These are phyloP conservation scores for Pseudomyrmex gracilis DNA, from an alignment of 1,140 invertebrate species.

Conservation along the genomic window DNA sequence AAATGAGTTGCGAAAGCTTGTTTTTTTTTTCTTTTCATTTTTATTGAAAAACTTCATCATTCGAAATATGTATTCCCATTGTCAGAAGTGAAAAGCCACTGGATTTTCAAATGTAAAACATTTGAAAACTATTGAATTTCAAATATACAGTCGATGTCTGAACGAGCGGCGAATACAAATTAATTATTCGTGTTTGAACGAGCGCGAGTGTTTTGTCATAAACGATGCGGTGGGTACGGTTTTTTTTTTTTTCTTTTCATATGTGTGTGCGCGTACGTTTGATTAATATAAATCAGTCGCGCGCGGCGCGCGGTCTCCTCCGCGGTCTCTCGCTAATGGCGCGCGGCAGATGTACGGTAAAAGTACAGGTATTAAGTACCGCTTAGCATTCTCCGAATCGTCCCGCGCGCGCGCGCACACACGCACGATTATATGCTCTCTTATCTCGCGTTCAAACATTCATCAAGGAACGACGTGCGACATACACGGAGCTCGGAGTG, in stretches of 20 bases:
- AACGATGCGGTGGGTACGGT: too few species aligned
- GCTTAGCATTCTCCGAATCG: constrained; percentile 68
- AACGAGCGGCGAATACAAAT: constrained; percentile 12
- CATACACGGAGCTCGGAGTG: constrained; percentile 24
- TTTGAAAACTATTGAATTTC: neutral
- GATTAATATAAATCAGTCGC: constrained; percentile 73
- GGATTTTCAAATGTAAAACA: neutral
- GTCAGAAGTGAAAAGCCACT: too few species aligned
- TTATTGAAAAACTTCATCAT: neutral
- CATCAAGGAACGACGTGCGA: constrained; percentile 46
- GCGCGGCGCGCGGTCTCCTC: constrained; percentile 14
- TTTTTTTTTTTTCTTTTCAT: too few species aligned
- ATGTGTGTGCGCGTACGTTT: constrained; percentile 23
- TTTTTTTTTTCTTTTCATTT: neutral
- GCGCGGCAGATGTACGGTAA: constrained; percentile 66
- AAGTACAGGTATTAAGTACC: constrained; percentile 71
- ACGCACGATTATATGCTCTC: constrained; percentile 65
- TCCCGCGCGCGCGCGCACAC: neutral
- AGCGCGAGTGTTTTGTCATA: neutral
- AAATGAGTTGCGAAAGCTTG: neutral
- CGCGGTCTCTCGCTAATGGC: constrained; percentile 58
- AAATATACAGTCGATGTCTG: neutral
- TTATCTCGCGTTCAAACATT: constrained; percentile 66
- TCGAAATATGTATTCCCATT: too few species aligned
- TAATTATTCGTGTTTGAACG: constrained; percentile 63